These are phyloP conservation scores for Parazoanthus darwini DNA, from an alignment of 92 coral and sea anemone genomes.

Conservation along the genomic window DNA sequence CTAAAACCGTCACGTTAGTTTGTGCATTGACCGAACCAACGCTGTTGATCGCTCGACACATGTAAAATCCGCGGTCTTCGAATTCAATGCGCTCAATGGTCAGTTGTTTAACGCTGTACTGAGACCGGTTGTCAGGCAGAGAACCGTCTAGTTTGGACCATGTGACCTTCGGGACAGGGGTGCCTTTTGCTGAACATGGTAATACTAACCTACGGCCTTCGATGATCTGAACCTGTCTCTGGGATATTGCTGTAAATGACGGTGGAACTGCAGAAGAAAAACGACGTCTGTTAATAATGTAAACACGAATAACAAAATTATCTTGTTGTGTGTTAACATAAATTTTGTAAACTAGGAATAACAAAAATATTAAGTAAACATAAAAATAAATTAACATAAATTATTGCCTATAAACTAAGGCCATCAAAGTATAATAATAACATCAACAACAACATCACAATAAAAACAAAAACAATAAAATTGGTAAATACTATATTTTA, in stretches of 20 bases:
- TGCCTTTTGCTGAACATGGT: not conserved
- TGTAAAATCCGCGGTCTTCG: slow-evolving; percentile 3
- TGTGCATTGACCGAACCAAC: slow-evolving; percentile 4
- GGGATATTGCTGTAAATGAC: not conserved
- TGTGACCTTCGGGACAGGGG: not conserved
- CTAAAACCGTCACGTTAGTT: slow-evolving; percentile 3
- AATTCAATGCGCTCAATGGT: not conserved
- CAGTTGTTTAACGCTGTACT: not conserved
- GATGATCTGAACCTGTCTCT: not conserved
- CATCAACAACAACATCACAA: no score
- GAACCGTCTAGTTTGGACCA: slow-evolving; percentile 9
- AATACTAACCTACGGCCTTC: not conserved
- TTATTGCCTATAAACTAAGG: no score
- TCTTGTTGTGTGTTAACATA: no score
- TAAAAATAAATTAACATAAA: no score
- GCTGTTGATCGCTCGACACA: not conserved
- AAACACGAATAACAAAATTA: no score
- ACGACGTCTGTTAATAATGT: no score
- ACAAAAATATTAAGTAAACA: no score
- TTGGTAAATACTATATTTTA: no score
- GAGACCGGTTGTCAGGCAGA: not conserved
- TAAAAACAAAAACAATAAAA: no score
- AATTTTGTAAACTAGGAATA: no score
- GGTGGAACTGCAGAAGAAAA: no score
- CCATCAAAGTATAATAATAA: no score